These are phyloP conservation scores for Alligator sinensis DNA, from an alignment of 2,113 vertebrate genomes.

Conservation along the genomic window DNA sequence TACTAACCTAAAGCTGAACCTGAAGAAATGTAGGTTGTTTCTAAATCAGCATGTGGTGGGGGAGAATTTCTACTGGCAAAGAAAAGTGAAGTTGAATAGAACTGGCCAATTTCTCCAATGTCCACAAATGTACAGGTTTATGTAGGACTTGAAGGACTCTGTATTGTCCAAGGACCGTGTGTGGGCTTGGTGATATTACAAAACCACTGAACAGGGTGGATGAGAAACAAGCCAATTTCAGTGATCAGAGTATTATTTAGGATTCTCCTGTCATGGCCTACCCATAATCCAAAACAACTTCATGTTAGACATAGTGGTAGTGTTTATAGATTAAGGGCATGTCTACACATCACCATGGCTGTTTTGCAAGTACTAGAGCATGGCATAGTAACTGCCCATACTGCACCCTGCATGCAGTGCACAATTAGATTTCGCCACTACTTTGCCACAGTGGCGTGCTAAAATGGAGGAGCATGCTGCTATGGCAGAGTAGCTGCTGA, in stretches of 20 bases:
- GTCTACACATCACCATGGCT: too few relatives aligned
- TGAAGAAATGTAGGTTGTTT: neutral
- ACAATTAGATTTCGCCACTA: too few relatives aligned
- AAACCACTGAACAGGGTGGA: neutral
- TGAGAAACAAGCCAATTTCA: slow-evolving; percentile 6
- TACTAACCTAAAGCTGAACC: neutral
- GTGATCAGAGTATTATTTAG: neutral
- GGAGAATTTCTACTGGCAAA: neutral
- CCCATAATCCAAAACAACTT: neutral
- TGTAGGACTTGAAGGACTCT: neutral
- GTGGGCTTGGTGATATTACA: neutral
- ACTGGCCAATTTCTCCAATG: slow-evolving; percentile 2
- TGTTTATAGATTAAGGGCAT: neutral
- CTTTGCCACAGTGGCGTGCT: too few relatives aligned
- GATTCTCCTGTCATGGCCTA: neutral
- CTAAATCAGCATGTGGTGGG: neutral
- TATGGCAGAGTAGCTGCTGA: too few relatives aligned
- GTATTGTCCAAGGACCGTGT: neutral
- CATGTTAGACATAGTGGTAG: slow-evolving; percentile 18
- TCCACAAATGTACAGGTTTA: slow-evolving; percentile 9
- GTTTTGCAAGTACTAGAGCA: too few relatives aligned
- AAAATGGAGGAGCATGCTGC: too few relatives aligned
- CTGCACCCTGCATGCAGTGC: too few relatives aligned
- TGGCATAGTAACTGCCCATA: too few relatives aligned
- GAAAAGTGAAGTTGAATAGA: neutral